These are phyloP conservation scores for Tachina grossa DNA, from an alignment of 2,888 invertebrate species.

Conservation along the genomic window DNA sequence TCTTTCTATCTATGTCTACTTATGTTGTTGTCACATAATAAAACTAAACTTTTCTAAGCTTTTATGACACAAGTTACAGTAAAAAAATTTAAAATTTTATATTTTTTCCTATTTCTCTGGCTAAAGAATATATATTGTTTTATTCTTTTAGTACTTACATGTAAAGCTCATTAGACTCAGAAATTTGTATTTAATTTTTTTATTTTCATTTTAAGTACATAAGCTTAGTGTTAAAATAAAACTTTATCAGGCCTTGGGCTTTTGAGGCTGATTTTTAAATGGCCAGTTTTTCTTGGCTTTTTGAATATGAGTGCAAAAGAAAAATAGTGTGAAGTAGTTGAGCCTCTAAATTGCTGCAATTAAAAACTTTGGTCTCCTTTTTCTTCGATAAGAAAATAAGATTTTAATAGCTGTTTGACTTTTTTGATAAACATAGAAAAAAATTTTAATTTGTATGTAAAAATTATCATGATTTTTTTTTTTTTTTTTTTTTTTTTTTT, in stretches of 20 bases:
- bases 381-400: background rate
- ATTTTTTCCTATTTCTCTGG: background rate
- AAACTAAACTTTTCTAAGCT: background rate
- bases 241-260: slow-evolving; percentile 20
- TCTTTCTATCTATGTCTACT: background rate
- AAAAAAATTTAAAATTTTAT: background rate
- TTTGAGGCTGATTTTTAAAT: background rate
- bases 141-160: background rate
- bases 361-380: background rate
- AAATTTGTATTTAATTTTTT: background rate
- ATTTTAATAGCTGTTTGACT: background rate
- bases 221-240: slow-evolving; percentile 2
- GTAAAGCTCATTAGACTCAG: slow-evolving; percentile 16
- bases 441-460: no score
- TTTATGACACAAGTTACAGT: background rate
- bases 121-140: background rate
- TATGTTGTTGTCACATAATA: background rate
- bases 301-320: background rate
- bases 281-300: background rate
- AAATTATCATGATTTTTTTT: no score
- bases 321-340: background rate
- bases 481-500: no score
- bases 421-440: no score
- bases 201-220: background rate
- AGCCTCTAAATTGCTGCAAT: background rate